These are phyloP conservation scores for Halcyon senegalensis DNA, from an alignment of 2,113 vertebrate genomes.

Conservation along the genomic window DNA sequence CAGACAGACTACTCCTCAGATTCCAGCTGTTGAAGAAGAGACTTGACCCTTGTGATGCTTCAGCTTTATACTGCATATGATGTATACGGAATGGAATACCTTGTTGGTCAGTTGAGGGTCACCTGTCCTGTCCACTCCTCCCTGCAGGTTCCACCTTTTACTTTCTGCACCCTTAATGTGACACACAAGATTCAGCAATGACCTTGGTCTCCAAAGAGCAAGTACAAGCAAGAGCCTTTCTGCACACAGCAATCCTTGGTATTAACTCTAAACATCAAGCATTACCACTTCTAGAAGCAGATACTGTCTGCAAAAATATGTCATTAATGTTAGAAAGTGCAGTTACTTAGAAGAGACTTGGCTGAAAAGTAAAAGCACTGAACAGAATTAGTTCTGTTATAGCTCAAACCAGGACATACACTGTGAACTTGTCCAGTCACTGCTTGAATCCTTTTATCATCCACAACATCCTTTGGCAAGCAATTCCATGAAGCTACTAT, in stretches of 20 bases:
- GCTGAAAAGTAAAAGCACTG: not conserved
- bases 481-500: not conserved
- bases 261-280: not conserved
- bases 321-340: not conserved
- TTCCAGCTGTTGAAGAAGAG: not conserved
- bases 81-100: not conserved
- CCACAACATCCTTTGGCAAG: constrained; percentile 1
- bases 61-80: not conserved
- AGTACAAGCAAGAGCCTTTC: not conserved
- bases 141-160: not conserved
- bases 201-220: not conserved
- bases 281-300: not conserved
- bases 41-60: not conserved
- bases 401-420: not conserved
- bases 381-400: not conserved
- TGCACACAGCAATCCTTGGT: not conserved
- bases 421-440: constrained; percentile 16
- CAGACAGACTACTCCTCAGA: not conserved
- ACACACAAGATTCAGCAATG: not conserved
- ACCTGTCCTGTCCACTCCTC: not conserved
- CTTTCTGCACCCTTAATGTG: not conserved
- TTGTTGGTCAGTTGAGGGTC: not conserved
- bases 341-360: not conserved
- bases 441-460: not conserved
- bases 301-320: not conserved